Base-by-base conservation (phyloP, 2,113 vertebrate species). In the Phoxinus phoxinus region DNA sequence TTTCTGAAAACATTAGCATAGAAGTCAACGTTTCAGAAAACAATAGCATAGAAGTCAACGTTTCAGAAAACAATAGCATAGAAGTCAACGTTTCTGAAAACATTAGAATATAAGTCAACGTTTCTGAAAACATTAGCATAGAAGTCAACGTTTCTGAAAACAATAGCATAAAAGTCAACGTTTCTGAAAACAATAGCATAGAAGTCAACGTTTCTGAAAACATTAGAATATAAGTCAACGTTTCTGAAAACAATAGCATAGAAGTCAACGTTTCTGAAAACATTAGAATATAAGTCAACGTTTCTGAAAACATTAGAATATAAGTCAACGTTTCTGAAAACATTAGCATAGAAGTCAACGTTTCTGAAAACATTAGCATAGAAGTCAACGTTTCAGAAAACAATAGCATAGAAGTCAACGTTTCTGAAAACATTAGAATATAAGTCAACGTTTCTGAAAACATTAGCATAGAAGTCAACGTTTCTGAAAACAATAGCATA, bases 351-450 rank as follows among this genome's bases (percentile, higher is more conserved):
- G 37, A 72, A 25, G 51, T n/a, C n/a, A n/a, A n/a, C n/a, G n/a
- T n/a, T 77, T 59, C 56, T 32, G 44, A 65, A 75, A 30, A 35
- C 69, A 35, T 84, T 61, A 41, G 35, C 71, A 3, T 25, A 51
- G 37, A 72, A 25, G 51, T n/a, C n/a, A n/a, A n/a, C n/a, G n/a
- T n/a, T 77, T 59, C 56, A 23, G 44, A 65, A 75, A 30, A 35
- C 69, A 35, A 76, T 61, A 41, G 35, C 71, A 3, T 25, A 51
- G 37, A 72, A 25, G 51, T n/a, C n/a, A n/a, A n/a, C n/a, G n/a
- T n/a, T 77, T 59, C 56, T 32, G 44, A 65, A 75, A 30, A 35
- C 69, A 35, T 84, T 61, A 41, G 35, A n/a, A n/a, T n/a, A n/a
- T n/a, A n/a, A n/a, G n/a, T n/a, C n/a, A n/a, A n/a, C n/a, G n/a